These are phyloP conservation scores for Melospiza georgiana DNA, from an alignment of 2,113 vertebrate genomes.

Conservation along the genomic window DNA sequence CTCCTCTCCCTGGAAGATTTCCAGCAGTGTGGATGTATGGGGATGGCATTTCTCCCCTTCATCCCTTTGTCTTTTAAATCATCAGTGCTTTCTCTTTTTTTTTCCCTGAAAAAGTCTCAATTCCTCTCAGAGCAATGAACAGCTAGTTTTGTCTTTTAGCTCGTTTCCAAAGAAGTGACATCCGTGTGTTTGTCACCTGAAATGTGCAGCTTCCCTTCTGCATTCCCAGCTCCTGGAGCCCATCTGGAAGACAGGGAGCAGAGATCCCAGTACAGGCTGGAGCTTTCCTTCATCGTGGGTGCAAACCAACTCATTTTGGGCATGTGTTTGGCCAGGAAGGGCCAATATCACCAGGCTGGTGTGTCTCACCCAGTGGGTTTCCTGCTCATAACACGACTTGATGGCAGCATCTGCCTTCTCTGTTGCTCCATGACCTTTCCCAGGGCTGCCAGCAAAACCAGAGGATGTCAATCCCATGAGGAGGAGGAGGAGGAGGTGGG, in stretches of 20 bases:
- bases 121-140: not conserved
- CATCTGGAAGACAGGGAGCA: not conserved
- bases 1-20: not conserved
- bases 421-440: not conserved
- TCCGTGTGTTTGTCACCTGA: not conserved
- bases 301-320: not conserved
- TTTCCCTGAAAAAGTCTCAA: not conserved
- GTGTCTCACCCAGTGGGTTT: accelerated
- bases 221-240: not conserved
- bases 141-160: not conserved
- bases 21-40: not conserved
- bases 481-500: not conserved
- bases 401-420: not conserved
- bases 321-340: not conserved
- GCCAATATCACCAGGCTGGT: not conserved
- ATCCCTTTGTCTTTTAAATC: not conserved
- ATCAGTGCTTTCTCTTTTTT: not conserved
- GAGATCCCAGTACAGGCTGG: not conserved
- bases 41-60: not conserved
- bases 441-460: not conserved
- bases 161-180: not conserved
- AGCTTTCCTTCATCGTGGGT: not conserved
- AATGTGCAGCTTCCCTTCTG: not conserved
- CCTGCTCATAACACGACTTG: not conserved
- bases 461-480: not conserved